A percentile compares a stretch with the other conserved stretches of the same genome.
Evolutionary conservation across 2,797 vertebrate genomes (phyloP).

Genomic region (Aplochiton taeniatus): DNA sequence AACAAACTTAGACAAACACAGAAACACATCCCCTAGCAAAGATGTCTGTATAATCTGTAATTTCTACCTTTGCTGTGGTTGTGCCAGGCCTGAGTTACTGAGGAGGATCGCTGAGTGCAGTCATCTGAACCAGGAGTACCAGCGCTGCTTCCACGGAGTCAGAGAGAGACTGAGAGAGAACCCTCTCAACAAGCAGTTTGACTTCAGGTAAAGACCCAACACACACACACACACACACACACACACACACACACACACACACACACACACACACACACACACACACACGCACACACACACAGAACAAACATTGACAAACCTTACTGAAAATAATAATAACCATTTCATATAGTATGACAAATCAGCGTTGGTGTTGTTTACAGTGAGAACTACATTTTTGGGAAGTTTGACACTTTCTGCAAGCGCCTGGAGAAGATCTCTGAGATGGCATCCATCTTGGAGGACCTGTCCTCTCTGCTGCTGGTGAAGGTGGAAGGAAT

Average conservation of each 20-base stretch:
- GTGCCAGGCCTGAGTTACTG: constrained; percentile 72
- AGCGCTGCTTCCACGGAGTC: constrained; percentile 73
- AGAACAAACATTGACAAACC: background rate
- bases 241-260: too few species aligned
- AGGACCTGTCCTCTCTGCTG: constrained; percentile 74
- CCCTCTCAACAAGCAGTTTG: constrained; percentile 70
- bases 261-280: too few species aligned
- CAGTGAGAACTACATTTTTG: constrained; percentile 87
- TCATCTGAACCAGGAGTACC: constrained; percentile 76
- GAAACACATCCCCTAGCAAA: too few species aligned
- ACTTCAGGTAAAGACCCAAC: constrained; percentile 74
- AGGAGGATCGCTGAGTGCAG: constrained; percentile 75
- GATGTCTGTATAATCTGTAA: too few species aligned
- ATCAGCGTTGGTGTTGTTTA: background rate
- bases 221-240: background rate
- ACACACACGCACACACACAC: too few species aligned
- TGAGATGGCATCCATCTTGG: constrained; percentile 75
- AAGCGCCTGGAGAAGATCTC: constrained; percentile 81
- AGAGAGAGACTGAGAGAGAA: constrained; percentile 71
- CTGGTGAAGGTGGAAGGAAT: constrained; percentile 81
- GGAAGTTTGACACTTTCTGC: constrained; percentile 85
- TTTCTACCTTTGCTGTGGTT: background rate
- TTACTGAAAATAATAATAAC: too few species aligned
- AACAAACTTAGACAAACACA: background rate
- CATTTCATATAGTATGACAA: too few species aligned